phyloP scores from a whole-genome alignment of 2,797 vertebrate genomes.

The Chelon auratus region DNA sequence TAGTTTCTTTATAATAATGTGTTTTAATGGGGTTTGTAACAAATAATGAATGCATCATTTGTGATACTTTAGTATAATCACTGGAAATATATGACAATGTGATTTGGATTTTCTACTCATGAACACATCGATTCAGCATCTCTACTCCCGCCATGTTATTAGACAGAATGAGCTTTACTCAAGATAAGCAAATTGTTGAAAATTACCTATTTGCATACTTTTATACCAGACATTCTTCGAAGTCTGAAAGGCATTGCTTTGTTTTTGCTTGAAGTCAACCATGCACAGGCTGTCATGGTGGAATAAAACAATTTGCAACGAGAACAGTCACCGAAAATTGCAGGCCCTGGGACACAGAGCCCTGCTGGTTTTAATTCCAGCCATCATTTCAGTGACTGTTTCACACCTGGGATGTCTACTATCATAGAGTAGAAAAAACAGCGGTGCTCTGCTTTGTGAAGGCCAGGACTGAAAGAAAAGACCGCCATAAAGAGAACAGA shows the following conservation, averaged over 20 bases:
- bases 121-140: neutral
- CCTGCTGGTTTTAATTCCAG: slow-evolving; percentile 26
- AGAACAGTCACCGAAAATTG: slow-evolving; percentile 14
- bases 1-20: neutral
- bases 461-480: slow-evolving; percentile 11
- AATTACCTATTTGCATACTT: neutral
- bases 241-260: neutral
- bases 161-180: neutral
- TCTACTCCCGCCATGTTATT: neutral
- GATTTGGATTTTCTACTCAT: neutral
- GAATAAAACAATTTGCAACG: slow-evolving; percentile 12
- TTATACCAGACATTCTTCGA: neutral
- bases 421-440: slow-evolving; percentile 19
- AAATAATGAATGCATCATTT: neutral
- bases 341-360: slow-evolving; percentile 25
- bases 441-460: slow-evolving; percentile 14
- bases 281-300: neutral
- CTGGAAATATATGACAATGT: neutral
- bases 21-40: slow-evolving; percentile 8
- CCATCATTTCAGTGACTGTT: neutral
- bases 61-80: neutral
- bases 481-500: slow-evolving; percentile 29
- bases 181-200: neutral
- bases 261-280: neutral
- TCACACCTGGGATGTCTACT: slow-evolving; percentile 29